Percentiles rank a stretch among this genome's conserved stretches.
These are phyloP conservation scores for Eremobia ochroleuca DNA, from an alignment of 2,888 invertebrate species.

Conservation along the genomic window DNA sequence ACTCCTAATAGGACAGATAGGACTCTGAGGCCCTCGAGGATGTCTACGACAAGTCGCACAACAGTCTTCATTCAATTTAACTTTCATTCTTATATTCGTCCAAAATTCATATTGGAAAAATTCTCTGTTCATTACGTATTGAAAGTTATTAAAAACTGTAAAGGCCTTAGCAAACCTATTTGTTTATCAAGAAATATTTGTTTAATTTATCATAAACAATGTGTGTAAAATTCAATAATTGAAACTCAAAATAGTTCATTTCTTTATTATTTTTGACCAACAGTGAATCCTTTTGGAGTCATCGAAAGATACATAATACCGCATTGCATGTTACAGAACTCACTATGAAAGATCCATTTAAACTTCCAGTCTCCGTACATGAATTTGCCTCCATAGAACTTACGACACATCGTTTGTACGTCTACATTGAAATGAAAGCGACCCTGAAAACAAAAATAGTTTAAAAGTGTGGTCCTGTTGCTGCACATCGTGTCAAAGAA, in stretches of 20 bases:
- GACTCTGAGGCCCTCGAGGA: too few relatives aligned
- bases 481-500: background rate
- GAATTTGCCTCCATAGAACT: constrained; percentile 58
- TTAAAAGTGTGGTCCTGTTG: too few relatives aligned
- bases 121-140: too few relatives aligned
- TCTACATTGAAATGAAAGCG: constrained; percentile 42
- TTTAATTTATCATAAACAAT: too few relatives aligned
- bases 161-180: too few relatives aligned
- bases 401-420: constrained; percentile 41
- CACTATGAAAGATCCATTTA: constrained; percentile 46
- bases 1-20: too few relatives aligned
- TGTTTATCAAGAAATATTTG: too few relatives aligned
- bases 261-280: constrained; percentile 13
- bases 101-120: too few relatives aligned
- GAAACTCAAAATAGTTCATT: background rate
- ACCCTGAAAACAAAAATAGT: constrained; percentile 44
- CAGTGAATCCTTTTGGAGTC: constrained; percentile 23
- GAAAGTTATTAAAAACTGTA: too few relatives aligned
- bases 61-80: too few relatives aligned
- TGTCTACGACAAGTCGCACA: too few relatives aligned
- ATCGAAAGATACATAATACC: constrained; percentile 26
- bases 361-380: constrained; percentile 61
- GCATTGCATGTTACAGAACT: constrained; percentile 62
- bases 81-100: too few relatives aligned
- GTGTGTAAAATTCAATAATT: background rate